Evolutionary conservation across 1,140 invertebrate genomes (phyloP).

Genomic region (Platyscapa corneri): DNA sequence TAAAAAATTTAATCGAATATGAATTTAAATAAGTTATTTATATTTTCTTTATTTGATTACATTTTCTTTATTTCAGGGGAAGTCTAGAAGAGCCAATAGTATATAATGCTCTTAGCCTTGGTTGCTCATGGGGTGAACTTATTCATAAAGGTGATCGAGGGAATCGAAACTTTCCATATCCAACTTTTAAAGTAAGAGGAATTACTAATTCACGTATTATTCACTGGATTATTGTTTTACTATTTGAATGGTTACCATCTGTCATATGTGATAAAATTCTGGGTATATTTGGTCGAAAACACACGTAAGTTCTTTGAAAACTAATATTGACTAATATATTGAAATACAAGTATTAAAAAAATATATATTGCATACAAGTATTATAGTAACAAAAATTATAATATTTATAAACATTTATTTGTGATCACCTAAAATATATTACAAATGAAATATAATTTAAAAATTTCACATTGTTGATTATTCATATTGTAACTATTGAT

Average conservation of each 20-base stretch:
- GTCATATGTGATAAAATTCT: constrained; percentile 59
- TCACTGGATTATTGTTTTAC: constrained; percentile 60
- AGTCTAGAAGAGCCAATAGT: constrained; percentile 43
- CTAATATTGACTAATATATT: too few relatives aligned
- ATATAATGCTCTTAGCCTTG: constrained; percentile 59
- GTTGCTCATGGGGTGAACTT: constrained; percentile 63
- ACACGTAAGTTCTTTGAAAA: constrained; percentile 57
- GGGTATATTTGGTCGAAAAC: constrained; percentile 56
- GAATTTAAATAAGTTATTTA: too few relatives aligned
- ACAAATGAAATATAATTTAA: too few relatives aligned
- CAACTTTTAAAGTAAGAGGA: constrained; percentile 63
- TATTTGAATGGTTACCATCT: constrained; percentile 66
- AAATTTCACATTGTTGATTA: too few relatives aligned
- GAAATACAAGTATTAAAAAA: too few relatives aligned
- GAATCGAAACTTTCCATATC: constrained; percentile 60
- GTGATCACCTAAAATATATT: too few relatives aligned
- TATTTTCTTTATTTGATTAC: too few relatives aligned
- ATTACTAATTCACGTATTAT: constrained; percentile 60
- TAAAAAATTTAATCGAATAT: too few relatives aligned
- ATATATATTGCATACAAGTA: too few relatives aligned
- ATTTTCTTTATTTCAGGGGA: constrained; percentile 24
- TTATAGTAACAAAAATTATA: too few relatives aligned
- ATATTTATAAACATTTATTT: too few relatives aligned
- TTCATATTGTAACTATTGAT: too few relatives aligned
- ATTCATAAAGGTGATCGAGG: constrained; percentile 58